Evolutionary conservation across 1,140 invertebrate genomes (phyloP).

Genomic region (Drosophila punjabiensis): DNA sequence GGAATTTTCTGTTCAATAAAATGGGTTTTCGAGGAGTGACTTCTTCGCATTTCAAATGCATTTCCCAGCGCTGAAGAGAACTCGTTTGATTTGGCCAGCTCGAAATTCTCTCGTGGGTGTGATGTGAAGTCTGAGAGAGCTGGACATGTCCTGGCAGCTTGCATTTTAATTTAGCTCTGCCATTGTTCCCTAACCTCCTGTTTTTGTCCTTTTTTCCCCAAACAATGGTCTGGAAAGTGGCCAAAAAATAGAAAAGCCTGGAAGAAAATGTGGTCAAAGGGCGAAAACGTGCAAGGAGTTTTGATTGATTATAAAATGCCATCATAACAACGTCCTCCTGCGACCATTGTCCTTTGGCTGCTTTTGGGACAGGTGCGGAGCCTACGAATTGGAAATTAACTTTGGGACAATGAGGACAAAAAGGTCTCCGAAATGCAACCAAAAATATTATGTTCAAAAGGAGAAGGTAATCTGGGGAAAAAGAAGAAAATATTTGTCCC

Average conservation of each 20-base stretch:
- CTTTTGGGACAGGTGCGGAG: constrained; percentile 7
- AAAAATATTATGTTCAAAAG: background rate
- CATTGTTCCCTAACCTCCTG: background rate
- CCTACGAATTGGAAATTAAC: constrained; percentile 25
- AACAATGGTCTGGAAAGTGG: constrained; percentile 42
- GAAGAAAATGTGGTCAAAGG: constrained; percentile 35
- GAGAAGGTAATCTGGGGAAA: background rate
- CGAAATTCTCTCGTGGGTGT: constrained; percentile 1
- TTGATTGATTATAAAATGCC: constrained; percentile 59
- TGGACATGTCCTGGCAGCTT: constrained; percentile 41
- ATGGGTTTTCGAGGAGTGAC: background rate
- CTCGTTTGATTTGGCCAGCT: background rate
- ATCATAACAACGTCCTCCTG: background rate
- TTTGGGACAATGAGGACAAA: background rate
- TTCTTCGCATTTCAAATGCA: constrained; percentile 36
- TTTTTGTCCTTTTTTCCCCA: background rate
- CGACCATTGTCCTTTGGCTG: constrained; percentile 13
- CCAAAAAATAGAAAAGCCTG: constrained; percentile 1
- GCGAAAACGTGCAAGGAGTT: constrained; percentile 56
- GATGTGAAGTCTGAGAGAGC: background rate
- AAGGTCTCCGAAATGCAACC: background rate
- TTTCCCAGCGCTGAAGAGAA: constrained; percentile 23
- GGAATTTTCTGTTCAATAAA: constrained; percentile 10
- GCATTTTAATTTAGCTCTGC: constrained; percentile 60
- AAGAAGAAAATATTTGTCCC: background rate